phyloP scores from a whole-genome alignment of 2,113 vertebrate genomes.

The Hippoglossus stenolepis region DNA sequence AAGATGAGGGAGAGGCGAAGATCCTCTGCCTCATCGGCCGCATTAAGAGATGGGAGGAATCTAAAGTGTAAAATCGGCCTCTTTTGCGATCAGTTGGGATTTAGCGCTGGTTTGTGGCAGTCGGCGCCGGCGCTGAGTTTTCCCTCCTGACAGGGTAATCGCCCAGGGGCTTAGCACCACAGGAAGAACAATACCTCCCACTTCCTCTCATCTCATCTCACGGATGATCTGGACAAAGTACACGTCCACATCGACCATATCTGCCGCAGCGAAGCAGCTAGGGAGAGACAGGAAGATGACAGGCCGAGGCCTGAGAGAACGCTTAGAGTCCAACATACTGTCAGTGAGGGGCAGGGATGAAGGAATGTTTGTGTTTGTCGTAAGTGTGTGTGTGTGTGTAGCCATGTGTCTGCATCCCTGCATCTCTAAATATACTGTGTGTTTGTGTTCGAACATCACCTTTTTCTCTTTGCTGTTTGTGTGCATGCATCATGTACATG shows the following conservation, averaged over 20 bases:
- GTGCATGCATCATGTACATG: not conserved
- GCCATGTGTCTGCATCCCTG: not conserved
- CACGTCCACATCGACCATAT: slow-evolving; percentile 77
- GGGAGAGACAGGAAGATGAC: slow-evolving; percentile 73
- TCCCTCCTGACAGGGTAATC: slow-evolving; percentile 86
- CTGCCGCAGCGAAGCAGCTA: slow-evolving; percentile 64
- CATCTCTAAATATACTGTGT: not conserved
- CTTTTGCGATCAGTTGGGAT: slow-evolving; percentile 85
- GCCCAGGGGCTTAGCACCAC: slow-evolving; percentile 81
- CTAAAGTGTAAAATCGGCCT: slow-evolving; percentile 84
- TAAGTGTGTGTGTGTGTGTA: slow-evolving; percentile 24
- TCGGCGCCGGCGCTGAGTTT: slow-evolving; percentile 76
- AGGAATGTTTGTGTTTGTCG: slow-evolving; percentile 71
- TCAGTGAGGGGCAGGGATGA: slow-evolving; percentile 66
- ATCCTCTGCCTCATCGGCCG: slow-evolving; percentile 80
- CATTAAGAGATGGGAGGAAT: slow-evolving; percentile 84
- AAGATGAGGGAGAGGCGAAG: slow-evolving; percentile 81
- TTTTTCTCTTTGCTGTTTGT: slow-evolving; percentile 6
- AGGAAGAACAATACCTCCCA: slow-evolving; percentile 83
- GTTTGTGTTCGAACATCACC: slow-evolving; percentile 14
- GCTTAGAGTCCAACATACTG: slow-evolving; percentile 66
- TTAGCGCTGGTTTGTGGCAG: slow-evolving; percentile 85
- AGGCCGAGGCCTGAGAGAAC: slow-evolving; percentile 66
- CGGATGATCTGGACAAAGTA: slow-evolving; percentile 82
- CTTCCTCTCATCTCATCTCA: slow-evolving; percentile 83